Evolutionary conservation across 2,113 vertebrate species (phyloP).

Genomic region (Nerophis ophidion): DNA sequence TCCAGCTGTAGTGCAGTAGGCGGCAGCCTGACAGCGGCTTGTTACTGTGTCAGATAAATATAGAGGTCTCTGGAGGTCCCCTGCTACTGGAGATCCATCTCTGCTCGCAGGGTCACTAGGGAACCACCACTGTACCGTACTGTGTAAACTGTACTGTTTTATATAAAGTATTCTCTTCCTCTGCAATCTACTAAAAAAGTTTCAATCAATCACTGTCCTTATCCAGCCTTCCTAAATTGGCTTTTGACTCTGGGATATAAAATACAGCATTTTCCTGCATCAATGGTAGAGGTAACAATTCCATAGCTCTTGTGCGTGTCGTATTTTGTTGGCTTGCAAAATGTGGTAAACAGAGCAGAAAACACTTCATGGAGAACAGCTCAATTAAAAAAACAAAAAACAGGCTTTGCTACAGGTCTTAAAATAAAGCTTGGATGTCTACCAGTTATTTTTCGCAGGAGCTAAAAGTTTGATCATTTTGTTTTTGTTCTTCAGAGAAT

Average conservation of each 20-base stretch:
- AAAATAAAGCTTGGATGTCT: not conserved
- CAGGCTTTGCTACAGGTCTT: not conserved
- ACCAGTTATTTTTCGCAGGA: too few relatives aligned
- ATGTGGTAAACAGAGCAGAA: too few relatives aligned
- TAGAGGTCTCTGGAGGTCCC: conserved; percentile 59
- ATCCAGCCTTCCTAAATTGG: conserved; percentile 56
- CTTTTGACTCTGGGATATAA: conserved; percentile 38
- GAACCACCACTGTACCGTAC: conserved; percentile 27
- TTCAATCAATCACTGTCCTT: conserved; percentile 19
- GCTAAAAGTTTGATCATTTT: too few relatives aligned
- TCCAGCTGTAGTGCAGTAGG: conserved; percentile 50
- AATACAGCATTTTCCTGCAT: conserved; percentile 33
- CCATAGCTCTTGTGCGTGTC: conserved; percentile 1
- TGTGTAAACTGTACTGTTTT: too few relatives aligned
- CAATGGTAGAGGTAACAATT: conserved; percentile 17
- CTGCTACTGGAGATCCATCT: conserved; percentile 37
- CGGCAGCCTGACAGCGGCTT: conserved; percentile 49
- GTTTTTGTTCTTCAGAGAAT: too few relatives aligned
- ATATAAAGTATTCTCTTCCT: too few relatives aligned
- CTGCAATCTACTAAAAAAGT: too few relatives aligned
- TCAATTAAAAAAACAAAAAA: too few relatives aligned
- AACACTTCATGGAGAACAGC: too few relatives aligned
- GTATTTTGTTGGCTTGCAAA: too few relatives aligned
- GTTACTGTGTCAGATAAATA: conserved; percentile 72
- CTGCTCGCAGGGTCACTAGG: conserved; percentile 44